These are phyloP conservation scores for Zeugodacus cucurbitae DNA, from an alignment of 1,140 invertebrate species.

Conservation along the genomic window DNA sequence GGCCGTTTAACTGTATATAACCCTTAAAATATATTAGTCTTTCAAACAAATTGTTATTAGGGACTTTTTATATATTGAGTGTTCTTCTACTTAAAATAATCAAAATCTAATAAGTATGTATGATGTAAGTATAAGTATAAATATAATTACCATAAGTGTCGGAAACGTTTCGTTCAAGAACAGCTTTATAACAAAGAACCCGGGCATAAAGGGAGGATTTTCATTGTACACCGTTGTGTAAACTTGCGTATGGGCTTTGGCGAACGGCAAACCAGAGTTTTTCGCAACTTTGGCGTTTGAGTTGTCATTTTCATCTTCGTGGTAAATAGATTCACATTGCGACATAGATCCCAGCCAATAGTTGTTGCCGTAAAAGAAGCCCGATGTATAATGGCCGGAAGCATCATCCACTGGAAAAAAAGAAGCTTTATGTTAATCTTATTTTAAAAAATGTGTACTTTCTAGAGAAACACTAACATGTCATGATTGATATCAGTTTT, in stretches of 20 bases:
- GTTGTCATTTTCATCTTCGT: constrained; percentile 57
- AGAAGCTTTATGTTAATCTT: neutral
- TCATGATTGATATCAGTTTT: no score
- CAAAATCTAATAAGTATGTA: neutral
- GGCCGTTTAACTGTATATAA: no score
- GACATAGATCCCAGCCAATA: constrained; percentile 83
- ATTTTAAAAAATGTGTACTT: no score
- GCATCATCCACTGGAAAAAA: constrained; percentile 79
- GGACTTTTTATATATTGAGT: no score
- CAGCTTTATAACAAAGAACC: constrained; percentile 72
- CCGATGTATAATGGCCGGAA: constrained; percentile 80
- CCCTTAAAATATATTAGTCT: no score
- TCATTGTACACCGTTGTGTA: constrained; percentile 59
- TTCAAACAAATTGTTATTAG: no score
- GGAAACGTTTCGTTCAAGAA: constrained; percentile 67
- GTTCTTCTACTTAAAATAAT: no score
- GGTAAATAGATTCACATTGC: constrained; percentile 77
- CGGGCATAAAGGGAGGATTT: constrained; percentile 70
- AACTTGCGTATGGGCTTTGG: constrained; percentile 58
- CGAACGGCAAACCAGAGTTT: constrained; percentile 55
- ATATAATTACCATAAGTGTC: constrained; percentile 66
- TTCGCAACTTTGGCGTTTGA: constrained; percentile 48
- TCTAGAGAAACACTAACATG: no score
- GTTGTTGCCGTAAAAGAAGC: constrained; percentile 86
- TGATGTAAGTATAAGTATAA: neutral